Base-by-base conservation (phyloP, 1,140 invertebrate species). In the Lanistes nyassanus region DNA sequence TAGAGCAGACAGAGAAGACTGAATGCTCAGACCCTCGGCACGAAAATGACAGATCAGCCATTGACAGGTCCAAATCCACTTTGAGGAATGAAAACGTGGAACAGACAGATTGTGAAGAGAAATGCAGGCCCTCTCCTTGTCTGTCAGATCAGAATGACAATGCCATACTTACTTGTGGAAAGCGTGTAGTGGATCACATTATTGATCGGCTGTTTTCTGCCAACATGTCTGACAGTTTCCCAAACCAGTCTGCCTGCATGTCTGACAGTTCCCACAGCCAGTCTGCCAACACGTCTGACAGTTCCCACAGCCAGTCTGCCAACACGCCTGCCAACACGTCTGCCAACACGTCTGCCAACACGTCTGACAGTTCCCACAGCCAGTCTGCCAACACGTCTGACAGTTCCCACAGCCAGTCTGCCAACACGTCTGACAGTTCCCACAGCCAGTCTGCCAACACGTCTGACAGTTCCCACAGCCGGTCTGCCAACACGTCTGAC, bases 131-230 rank as follows among this genome's bases (percentile, higher is more conserved):
- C 9, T 47, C 42, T 47, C 19, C 42, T 55, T 65, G 72, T 68
- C 6, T 71, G 58, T 66, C 60, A 19, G 66, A 72, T 29, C 74
- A 76, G 47, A 81, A 81, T 11, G 81, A 84, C 51, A 81, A 83
- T 69, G 74, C 78, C 34, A 80, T 86, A 53, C 76, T 81, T 23
- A 79, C 81, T 2, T 87, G 85, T 79, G 82, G 86, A 47, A 87
- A 88, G 62, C 71, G 84, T 51, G 83, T 89, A 26, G 88, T 89
- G 66, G 84, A 89, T 76, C 82, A 87, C 69, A 86, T 88, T 67
- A 86, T 89, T 66, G 88, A 88, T 69, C 83, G 84, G 53, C 81
- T 87, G 19, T 82, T 79, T 31, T 65, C 72, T 19, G 76, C 77
- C 60, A 76, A 65, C 53, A 51, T 76, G 19, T 36, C 70, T 11